Base-by-base conservation (phyloP, 2,113 vertebrate genomes). In the Edolisoma coerulescens region DNA sequence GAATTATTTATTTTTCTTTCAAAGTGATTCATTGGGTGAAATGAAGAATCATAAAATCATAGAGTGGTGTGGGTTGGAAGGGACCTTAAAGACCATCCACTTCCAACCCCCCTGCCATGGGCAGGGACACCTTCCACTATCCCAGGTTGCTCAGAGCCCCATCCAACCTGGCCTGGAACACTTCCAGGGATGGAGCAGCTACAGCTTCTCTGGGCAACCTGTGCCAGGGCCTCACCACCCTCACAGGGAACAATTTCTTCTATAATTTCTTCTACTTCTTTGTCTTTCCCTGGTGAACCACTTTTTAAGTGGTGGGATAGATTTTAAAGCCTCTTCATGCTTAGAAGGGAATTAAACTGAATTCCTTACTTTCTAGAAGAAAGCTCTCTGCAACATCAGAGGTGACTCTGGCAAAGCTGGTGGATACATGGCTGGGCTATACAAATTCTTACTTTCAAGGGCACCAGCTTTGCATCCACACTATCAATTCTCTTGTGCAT, bases 121-220 rank as follows among this genome's bases (percentile, higher is more conserved):
- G 14, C 35, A 63, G 49, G 16, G 42, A 27, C 26, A 56, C 13
- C 21, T 80, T 49, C 32, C 50, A 32, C 35, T 27, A 1, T 0
- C 9, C 35, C 76, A 73, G 50, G 1, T 1, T 50, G 32, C 18
- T 64, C 67, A 12, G 1, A 80, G 35, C 18, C 17, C 35, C 16
- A 13, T 50, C 52, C 68, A 57, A 0, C 50, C 50, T 42, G 35
- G 21, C 6, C 42, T 64, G 0, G 50, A 0, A 11, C 44, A 33
- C 7, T 74, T 0, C 10, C 32, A 65, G 59, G 32, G 6, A 33
- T 65, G 76, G 42, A 8, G 35, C 42, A 81, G 5, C 42, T 42
- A 19, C 76, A 81, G 44, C 50, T 81, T 0, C 68, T 50, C 68
- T 73, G 59, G 20, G 17, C 0, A 50, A 1, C 42, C 33, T 54